Evolutionary conservation across 2,888 invertebrate genomes (phyloP).

Genomic region (Mactromeris polynyma): DNA sequence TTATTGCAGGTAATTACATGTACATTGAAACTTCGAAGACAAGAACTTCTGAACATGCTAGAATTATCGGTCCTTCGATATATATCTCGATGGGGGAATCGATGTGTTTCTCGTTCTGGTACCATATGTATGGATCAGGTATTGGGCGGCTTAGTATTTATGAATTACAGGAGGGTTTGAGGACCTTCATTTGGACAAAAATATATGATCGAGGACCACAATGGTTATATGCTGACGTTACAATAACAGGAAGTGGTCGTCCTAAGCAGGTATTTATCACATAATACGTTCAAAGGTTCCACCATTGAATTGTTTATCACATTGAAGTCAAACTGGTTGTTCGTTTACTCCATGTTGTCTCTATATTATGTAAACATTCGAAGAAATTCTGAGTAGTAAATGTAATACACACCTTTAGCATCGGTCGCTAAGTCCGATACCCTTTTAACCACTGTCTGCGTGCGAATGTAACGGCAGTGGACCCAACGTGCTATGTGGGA

Average conservation of each 20-base stretch:
- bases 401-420: no score
- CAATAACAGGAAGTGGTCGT: neutral
- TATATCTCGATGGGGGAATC: constrained; percentile 60
- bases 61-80: constrained; percentile 79
- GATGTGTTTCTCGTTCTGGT: constrained; percentile 83
- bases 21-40: constrained; percentile 88
- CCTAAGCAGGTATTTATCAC: neutral
- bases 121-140: constrained; percentile 81
- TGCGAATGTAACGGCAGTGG: no score
- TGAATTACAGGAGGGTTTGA: neutral
- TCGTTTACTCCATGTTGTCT: no score
- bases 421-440: no score
- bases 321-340: no score
- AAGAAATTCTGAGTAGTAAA: no score
- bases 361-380: no score
- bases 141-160: constrained; percentile 60
- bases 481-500: no score
- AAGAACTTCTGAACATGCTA: constrained; percentile 89
- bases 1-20: constrained; percentile 75
- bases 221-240: neutral
- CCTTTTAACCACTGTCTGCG: no score
- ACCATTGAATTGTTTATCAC: no score
- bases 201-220: neutral
- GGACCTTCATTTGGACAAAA: neutral
- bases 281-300: no score